phyloP scores from a whole-genome alignment of 1,140 invertebrate species.

The Lordiphosa collinella region DNA sequence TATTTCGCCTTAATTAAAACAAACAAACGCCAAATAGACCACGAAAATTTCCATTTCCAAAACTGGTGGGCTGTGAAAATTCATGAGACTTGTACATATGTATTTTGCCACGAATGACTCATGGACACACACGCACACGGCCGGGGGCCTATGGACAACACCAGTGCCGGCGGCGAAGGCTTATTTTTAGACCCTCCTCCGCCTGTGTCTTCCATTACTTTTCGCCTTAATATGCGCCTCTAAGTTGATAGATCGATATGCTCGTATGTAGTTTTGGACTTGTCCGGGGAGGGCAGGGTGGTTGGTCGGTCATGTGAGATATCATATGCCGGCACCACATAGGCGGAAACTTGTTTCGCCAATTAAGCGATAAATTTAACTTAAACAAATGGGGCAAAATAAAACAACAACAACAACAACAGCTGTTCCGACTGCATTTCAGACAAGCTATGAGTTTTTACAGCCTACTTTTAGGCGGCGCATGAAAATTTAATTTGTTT shows the following conservation, averaged over 20 bases:
- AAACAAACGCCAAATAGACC: neutral
- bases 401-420: conserved; percentile 5
- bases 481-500: conserved; percentile 11
- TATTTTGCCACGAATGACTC: conserved; percentile 5
- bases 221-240: conserved; percentile 7
- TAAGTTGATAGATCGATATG: conserved; percentile 57
- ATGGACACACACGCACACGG: conserved; percentile 29
- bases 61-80: conserved; percentile 27
- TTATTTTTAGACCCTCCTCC: conserved; percentile 55
- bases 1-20: neutral
- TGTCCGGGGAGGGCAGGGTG: neutral
- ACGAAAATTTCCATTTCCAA: conserved; percentile 1
- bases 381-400: conserved; percentile 32
- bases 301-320: conserved; percentile 22
- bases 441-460: conserved; percentile 1
- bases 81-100: neutral
- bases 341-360: conserved; percentile 18
- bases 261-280: too few species aligned
- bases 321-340: conserved; percentile 13
- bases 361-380: neutral
- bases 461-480: conserved; percentile 46
- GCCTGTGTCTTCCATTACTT: conserved; percentile 13
- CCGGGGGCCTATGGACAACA: too few species aligned
- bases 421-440: neutral
- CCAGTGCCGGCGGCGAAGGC: conserved; percentile 19